Conservation (phyloP, 2,113 vertebrate genomes). For the Boulengeromyrus knoepffleri region DNA sequence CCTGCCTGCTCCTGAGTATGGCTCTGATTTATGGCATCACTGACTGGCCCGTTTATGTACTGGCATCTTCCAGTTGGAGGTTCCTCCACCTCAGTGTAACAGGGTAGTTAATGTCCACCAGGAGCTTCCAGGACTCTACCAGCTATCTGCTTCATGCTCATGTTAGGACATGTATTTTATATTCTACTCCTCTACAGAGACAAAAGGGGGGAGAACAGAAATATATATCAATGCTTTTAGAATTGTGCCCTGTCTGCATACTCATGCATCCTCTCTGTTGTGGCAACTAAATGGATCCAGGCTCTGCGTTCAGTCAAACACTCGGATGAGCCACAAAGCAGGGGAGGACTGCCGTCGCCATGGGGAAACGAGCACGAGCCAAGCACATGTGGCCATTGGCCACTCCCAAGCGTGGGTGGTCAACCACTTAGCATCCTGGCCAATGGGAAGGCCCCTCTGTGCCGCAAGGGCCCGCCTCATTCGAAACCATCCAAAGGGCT, state of each 20-base stretch:
- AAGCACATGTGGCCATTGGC: background rate
- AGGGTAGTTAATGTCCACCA: background rate
- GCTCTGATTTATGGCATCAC: conserved; percentile 91
- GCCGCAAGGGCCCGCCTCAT: conserved; percentile 20
- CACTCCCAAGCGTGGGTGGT: conserved; percentile 27
- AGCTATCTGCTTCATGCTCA: background rate
- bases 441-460: background rate
- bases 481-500: conserved; percentile 22
- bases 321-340: background rate
- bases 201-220: background rate
- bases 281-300: conserved; percentile 13
- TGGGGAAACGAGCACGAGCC: background rate
- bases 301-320: conserved; percentile 1
- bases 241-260: background rate
- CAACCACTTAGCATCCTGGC: background rate
- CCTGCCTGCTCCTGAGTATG: conserved; percentile 79
- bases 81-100: conserved; percentile 8
- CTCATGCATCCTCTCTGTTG: background rate
- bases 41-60: conserved; percentile 86
- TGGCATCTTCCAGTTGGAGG: conserved; percentile 63
- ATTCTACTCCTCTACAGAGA: background rate
- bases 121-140: background rate
- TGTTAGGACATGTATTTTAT: background rate
- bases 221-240: background rate
- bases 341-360: background rate